These are phyloP conservation scores for Amphipyra tragopoginis DNA, from an alignment of 2,888 invertebrate genomes.

Conservation along the genomic window DNA sequence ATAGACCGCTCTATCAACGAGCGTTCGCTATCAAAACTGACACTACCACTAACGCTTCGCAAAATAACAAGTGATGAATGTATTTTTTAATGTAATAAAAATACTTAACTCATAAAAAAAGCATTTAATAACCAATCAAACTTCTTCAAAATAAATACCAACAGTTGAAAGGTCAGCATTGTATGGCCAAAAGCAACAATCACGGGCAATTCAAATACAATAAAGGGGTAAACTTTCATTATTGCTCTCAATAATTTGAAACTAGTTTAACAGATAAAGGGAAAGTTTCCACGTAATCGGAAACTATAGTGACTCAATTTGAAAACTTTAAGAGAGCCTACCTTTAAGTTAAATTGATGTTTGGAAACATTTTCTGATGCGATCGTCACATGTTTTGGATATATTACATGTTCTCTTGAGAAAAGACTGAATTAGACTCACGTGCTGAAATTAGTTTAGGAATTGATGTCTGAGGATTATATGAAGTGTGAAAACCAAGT, in stretches of 20 bases:
- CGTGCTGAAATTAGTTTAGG: too few relatives aligned
- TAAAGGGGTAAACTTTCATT: conserved; percentile 9
- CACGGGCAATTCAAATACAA: neutral
- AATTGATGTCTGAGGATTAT: too few relatives aligned
- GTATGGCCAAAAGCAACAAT: conserved; percentile 1
- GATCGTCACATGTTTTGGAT: conserved; percentile 10
- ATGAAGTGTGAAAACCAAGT: neutral
- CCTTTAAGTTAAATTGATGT: conserved; percentile 38
- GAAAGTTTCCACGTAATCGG: conserved; percentile 36
- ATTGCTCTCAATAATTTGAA: conserved; percentile 11
- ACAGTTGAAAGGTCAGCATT: neutral
- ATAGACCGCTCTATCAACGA: too few relatives aligned
- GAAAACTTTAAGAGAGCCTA: conserved; percentile 24
- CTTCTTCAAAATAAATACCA: neutral
- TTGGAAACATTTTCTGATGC: conserved; percentile 9
- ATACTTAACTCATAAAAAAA: neutral
- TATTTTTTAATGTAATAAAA: neutral
- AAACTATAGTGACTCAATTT: conserved; percentile 30
- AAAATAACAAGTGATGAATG: neutral
- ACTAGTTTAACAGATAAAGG: conserved; percentile 24
- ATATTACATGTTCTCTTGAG: neutral
- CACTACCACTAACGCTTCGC: neutral
- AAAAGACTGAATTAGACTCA: neutral
- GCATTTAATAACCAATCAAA: neutral
- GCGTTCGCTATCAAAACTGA: too few relatives aligned